These are phyloP conservation scores for Pygmarrhopalites habei DNA, from an alignment of 1,140 invertebrate genomes.

Conservation along the genomic window DNA sequence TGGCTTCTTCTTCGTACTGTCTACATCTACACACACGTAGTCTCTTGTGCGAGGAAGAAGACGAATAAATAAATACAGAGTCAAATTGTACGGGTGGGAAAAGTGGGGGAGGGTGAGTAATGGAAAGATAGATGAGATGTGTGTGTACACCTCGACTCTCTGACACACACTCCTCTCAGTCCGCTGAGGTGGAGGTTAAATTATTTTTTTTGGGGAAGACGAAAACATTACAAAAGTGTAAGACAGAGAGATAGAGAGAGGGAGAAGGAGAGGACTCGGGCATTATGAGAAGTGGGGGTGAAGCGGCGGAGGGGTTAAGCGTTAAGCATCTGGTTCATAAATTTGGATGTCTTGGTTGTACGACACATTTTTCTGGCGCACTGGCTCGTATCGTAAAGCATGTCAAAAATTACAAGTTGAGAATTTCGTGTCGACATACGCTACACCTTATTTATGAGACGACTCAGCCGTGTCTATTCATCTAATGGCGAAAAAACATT, in stretches of 20 bases:
- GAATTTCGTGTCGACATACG: conserved; percentile 30
- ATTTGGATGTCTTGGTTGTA: conserved; percentile 29
- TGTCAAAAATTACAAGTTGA: conserved; percentile 33
- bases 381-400: conserved; percentile 30
- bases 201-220: too few species aligned
- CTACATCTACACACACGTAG: not conserved
- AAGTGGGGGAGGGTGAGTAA: too few species aligned
- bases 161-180: too few species aligned
- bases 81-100: not conserved
- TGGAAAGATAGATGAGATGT: too few species aligned
- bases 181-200: too few species aligned
- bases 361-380: conserved; percentile 23
- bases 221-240: not conserved
- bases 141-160: too few species aligned
- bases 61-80: not conserved
- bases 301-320: not conserved
- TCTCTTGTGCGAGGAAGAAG: not conserved
- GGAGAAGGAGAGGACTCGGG: not conserved
- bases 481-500: conserved; percentile 11
- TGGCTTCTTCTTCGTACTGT: not conserved
- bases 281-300: not conserved
- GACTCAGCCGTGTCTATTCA: conserved; percentile 2
- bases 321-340: conserved; percentile 14
- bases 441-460: conserved; percentile 26
- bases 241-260: not conserved